Evolutionary conservation across 2,888 invertebrate genomes (phyloP), one percentile per base, ranked within the genome.

Genomic region (Tanytarsus gracilentus): DNA sequence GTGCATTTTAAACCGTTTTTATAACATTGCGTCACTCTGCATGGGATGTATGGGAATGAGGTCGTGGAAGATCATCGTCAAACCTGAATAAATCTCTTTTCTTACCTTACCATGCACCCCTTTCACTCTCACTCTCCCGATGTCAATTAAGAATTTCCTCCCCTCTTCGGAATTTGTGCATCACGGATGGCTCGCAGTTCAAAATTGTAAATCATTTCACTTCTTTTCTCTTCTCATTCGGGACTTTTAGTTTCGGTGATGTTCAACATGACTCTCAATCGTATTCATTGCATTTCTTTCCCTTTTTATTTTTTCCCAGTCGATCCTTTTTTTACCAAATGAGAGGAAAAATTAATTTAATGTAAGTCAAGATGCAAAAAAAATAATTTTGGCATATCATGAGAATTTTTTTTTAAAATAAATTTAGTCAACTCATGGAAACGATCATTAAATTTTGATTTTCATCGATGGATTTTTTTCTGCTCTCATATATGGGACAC

Each of bases 181-280:
- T 23, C 55, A 30, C 18, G n/a, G n/a, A n/a, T 40, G 18, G 21
- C 40, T 40, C 16, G 21, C 55, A 55, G 55, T 55, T 55, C 58
- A 58, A 48, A 58, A 58, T 58, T 58, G 58, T 58, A 58, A 58
- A 58, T 48, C 58, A 58, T 58, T 26, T 49, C 49, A n/a, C n/a
- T 49, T 49, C 9, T 49, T 8, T 23, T 49, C 26, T 49, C n/a
- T 49, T 27, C 14, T 16, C 6, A 26, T 18, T 25, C 7, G 4
- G 26, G n/a, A n/a, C n/a, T 39, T 27, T 29, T 51, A 23, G 16
- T 21, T 51, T 27, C 6, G 58, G 44, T 58, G 29, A 58, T 58
- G 55, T 55, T 55, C 26, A 44, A 44, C 44, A 44, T 14, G 39
- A 36, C 21, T 21, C n/a, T n/a, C 16, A 11, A 56, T 40, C 27